Percentiles rank a stretch among this genome's conserved stretches.
Conservation (phyloP, 2,113 vertebrate genomes). For the Vireo altiloquus region DNA sequence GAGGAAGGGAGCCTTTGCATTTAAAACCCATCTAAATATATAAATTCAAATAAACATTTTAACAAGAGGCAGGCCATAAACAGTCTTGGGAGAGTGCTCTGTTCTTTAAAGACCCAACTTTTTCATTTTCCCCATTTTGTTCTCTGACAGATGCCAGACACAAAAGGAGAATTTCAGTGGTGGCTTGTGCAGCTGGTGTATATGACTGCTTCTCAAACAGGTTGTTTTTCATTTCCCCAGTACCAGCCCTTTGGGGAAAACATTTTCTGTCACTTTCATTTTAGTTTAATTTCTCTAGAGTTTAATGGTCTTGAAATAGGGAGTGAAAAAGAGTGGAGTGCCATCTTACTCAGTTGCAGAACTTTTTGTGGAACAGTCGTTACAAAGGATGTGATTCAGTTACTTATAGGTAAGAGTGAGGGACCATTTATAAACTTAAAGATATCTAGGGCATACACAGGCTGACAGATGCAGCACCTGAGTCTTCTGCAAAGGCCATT, state of each 20-base stretch:
- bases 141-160: background rate
- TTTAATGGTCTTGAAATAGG: background rate
- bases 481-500: background rate
- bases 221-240: background rate
- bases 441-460: background rate
- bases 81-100: background rate
- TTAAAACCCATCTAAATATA: constrained; percentile 33
- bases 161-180: background rate
- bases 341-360: background rate
- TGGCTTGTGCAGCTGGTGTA: background rate
- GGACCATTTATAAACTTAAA: background rate
- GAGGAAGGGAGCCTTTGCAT: constrained; percentile 11
- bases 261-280: background rate
- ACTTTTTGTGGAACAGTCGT: background rate
- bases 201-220: background rate
- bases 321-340: background rate
- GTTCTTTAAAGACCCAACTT: background rate
- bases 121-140: background rate
- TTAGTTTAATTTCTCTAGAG: background rate
- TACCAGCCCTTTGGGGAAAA: background rate
- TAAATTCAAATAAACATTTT: constrained; percentile 29
- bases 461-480: background rate
- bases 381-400: background rate
- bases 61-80: background rate
- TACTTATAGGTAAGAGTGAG: background rate